Base-by-base conservation (phyloP, 2,888 invertebrate species). In the Lasioglossum lativentre region DNA sequence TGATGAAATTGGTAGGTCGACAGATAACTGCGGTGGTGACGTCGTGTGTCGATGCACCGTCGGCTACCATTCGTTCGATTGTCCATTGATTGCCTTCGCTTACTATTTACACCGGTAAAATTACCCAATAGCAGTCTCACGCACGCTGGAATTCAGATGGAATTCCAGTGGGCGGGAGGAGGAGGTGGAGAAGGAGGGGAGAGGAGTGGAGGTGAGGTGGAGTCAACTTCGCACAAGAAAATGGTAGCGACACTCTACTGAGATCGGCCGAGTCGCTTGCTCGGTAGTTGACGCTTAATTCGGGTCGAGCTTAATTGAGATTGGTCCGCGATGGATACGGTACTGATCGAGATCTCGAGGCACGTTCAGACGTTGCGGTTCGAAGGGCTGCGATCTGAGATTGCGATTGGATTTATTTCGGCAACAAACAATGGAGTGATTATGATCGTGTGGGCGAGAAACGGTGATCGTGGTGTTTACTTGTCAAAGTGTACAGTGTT, bases 21-120 rank as follows among this genome's bases (percentile, higher is more conserved):
- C 85, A 81, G 89, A 90, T 89, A 85, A 85, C 85, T 85, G 90
- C 90, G 83, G 88, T 85, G 82, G 82, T 82, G 87, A 89, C 87
- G 84, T 81, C 81, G 75, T 81, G 84, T 74, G 82, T 81, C 77
- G 76, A 77, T 82, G 83, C 78, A 78, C 56, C 78, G 42, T 12
- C 38, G 77, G 66, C 23, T 82, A 80, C 82, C 83, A 86, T 80
- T 86, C 88, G 87, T 91, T 87, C 73, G 83, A 90, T 90, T 85
- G 90, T 76, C 83, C 88, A 89, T 90, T 91, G 91, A 91, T 91
- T 91, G 89, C 88, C 91, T 88, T 88, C 86, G 85, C 89, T 88
- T 87, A 90, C 87, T 87, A 88, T 90, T 90, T 90, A 90, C 90
- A 91, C 88, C 86, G 83, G 75, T 72, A 81, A 86, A 85, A 90